Evolutionary conservation across 2,797 vertebrate genomes (phyloP), one percentile per base, ranked within the genome.

Genomic region (Hephaestus fuliginosus): DNA sequence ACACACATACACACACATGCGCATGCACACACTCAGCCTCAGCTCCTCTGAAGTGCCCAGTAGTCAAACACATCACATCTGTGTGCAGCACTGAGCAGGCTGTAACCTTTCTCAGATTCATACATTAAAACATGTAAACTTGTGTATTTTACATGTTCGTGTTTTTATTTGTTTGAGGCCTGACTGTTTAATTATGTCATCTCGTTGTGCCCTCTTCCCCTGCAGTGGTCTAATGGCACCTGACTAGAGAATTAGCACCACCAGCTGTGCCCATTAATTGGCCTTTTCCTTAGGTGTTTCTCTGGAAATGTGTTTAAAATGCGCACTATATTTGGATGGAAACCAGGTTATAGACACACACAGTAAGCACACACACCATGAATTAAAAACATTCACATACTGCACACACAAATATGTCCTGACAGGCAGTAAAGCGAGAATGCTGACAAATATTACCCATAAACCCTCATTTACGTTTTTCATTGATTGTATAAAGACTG

Each of bases 1-100:
- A 30, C 9, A 61, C 70, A 73, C 60, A 61, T 18, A 46, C 36
- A 44, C 53, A 55, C 48, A 25, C 63, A 71, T 22, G 25, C n/a
- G n/a, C 52, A 53, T 22, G 25, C 52, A 53, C 49, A 52, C 49
- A 52, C 49, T 20, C 18, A 49, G 48, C 18, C 20, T 20, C 18
- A 18, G 46, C 46, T 46, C 44, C 44, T 4, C 15, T 20, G 48
- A 18, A 49, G 48, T 25, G 25, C 25, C 25, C 7, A 1, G 17
- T 49, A 49, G 48, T 46, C 6, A 2, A 9, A 49, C 8, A 20
- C 14, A 9, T 18, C 1, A 44, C 1, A 44, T 44, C 14, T 44
- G 43, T 44, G 36, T 39, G 36, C 36, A 39, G 36, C 43, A 3
- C n/a, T 55, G 12, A 55, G 53, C 5, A 55, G 53, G 15, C 25